These are phyloP conservation scores for Phataginus tricuspis DNA, from an alignment of 2,797 vertebrate species.

Conservation along the genomic window DNA sequence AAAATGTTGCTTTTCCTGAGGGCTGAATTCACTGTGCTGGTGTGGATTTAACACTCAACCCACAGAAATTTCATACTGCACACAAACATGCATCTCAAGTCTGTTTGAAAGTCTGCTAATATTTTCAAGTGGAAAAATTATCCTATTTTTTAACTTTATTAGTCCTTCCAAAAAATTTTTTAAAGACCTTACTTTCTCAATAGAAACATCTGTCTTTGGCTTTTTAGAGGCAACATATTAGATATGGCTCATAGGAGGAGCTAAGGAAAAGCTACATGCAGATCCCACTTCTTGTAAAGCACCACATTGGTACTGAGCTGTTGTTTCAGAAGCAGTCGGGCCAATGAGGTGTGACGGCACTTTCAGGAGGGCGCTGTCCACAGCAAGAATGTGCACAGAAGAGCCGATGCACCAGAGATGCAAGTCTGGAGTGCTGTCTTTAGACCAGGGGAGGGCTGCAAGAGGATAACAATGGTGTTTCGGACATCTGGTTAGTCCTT, in stretches of 20 bases:
- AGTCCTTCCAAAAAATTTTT: slow-evolving; percentile 19
- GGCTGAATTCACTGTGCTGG: not conserved
- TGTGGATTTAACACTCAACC: slow-evolving; percentile 33
- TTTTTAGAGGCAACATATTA: slow-evolving; percentile 45
- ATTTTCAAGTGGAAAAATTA: slow-evolving; percentile 61
- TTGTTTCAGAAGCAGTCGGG: slow-evolving; percentile 61
- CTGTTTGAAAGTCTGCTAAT: slow-evolving; percentile 34
- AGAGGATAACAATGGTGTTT: not conserved
- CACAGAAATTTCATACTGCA: not conserved
- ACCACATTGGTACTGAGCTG: not conserved
- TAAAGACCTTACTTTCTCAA: not conserved
- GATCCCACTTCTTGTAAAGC: slow-evolving; percentile 40
- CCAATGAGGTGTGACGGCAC: slow-evolving; percentile 41
- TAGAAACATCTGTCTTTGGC: not conserved
- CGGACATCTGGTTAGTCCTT: slow-evolving; percentile 38
- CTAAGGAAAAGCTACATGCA: slow-evolving; percentile 29
- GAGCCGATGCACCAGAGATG: not conserved
- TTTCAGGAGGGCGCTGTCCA: slow-evolving; percentile 11
- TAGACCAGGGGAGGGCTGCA: not conserved
- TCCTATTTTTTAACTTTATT: slow-evolving; percentile 52
- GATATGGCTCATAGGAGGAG: not conserved
- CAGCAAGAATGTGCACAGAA: not conserved
- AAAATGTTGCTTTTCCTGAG: slow-evolving; percentile 32
- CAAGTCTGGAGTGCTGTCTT: not conserved
- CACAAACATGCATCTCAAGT: slow-evolving; percentile 1